Conservation (phyloP, 92 coral and sea anemone species). For the Phymanthus crucifer region DNA sequence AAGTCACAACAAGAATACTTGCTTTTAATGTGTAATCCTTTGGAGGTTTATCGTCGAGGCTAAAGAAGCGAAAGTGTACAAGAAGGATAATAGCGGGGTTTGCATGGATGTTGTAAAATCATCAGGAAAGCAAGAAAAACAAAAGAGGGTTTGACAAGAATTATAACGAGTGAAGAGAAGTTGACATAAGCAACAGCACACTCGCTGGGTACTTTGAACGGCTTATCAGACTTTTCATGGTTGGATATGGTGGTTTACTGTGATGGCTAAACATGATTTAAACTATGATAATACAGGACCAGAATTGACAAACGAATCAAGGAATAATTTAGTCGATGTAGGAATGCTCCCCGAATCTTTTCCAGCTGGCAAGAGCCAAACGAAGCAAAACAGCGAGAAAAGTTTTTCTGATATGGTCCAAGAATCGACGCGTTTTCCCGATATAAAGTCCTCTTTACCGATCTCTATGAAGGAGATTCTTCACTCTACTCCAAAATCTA, state of each 20-base stretch:
- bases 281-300: not conserved
- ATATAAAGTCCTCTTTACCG: constrained; percentile 45
- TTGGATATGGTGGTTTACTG: not conserved
- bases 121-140: not conserved
- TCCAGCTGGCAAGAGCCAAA: not conserved
- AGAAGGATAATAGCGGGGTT: not conserved
- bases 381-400: constrained; percentile 33
- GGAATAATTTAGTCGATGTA: not conserved
- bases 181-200: not conserved
- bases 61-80: not conserved
- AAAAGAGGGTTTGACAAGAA: constrained; percentile 9
- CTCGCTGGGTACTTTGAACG: not conserved
- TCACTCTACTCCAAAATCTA: constrained; percentile 32
- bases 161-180: not conserved
- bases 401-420: constrained; percentile 60
- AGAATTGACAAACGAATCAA: constrained; percentile 13
- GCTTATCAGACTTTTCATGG: not conserved
- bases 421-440: constrained; percentile 57
- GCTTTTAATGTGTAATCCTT: not conserved
- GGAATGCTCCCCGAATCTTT: constrained; percentile 12
- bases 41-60: not conserved
- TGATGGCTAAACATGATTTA: constrained; percentile 22
- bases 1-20: not conserved
- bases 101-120: not conserved
- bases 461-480: constrained; percentile 60